phyloP scores from a whole-genome alignment of 1,140 invertebrate genomes.

The Phenacoccus solenopsis region DNA sequence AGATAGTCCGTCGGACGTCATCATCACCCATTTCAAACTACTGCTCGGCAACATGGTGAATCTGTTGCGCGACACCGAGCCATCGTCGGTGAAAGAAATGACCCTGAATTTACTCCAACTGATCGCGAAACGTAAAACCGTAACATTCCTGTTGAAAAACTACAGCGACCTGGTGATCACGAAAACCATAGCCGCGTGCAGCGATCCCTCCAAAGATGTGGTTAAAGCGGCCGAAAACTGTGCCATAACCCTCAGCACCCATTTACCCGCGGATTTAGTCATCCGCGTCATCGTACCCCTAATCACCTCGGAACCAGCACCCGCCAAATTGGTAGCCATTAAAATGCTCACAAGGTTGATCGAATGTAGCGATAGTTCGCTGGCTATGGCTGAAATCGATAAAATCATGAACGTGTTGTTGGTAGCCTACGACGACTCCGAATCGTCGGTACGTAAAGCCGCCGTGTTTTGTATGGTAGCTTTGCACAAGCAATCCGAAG shows the following conservation, averaged over 20 bases:
- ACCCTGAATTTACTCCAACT: background rate
- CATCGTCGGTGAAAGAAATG: background rate
- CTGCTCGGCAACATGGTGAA: background rate
- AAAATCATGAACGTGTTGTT: slow-evolving; percentile 79
- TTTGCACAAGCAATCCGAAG: slow-evolving; percentile 71
- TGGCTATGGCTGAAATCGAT: slow-evolving; percentile 54
- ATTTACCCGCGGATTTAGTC: slow-evolving; percentile 38
- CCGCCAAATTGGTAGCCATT: slow-evolving; percentile 77
- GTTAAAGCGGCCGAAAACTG: slow-evolving; percentile 33
- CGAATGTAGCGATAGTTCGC: slow-evolving; percentile 45
- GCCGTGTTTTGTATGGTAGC: slow-evolving; percentile 93
- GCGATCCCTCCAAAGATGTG: slow-evolving; percentile 61
- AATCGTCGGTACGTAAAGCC: slow-evolving; percentile 82
- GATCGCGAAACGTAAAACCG: background rate
- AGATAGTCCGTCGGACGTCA: background rate
- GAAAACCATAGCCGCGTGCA: slow-evolving; percentile 73
- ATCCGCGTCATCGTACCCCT: slow-evolving; percentile 53
- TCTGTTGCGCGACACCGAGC: background rate
- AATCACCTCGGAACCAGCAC: slow-evolving; percentile 71
- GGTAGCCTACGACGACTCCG: slow-evolving; percentile 72
- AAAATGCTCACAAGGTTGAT: slow-evolving; percentile 75
- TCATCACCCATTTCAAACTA: background rate
- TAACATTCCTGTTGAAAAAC: slow-evolving; percentile 34
- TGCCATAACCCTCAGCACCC: slow-evolving; percentile 25
- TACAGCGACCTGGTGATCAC: slow-evolving; percentile 80